Base-by-base conservation (phyloP, 2,888 invertebrate species). In the Penaeus monodon region DNA sequence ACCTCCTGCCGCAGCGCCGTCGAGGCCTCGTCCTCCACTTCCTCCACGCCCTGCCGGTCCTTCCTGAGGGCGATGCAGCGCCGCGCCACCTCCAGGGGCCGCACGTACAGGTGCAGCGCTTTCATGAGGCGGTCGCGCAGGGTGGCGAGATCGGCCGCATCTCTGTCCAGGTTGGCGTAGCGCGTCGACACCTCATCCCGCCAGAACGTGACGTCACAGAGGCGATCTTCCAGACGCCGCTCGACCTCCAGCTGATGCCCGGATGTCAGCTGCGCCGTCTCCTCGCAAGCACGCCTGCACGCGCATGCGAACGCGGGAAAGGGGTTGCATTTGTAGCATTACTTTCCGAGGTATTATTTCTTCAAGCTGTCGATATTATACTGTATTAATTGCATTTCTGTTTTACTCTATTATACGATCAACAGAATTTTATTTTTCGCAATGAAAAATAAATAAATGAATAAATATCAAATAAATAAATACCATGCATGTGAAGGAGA, bases 21-120 rank as follows among this genome's bases (percentile, higher is more conserved):
- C n/a, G 86, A 82, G 24, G 76, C 88, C 74, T 88, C 88, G 64
- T 88, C 88, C 57, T 88, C 88, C 44, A 88, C 88, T 17, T 86
- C 86, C 74, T 88, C 88, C 33, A 88, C 86, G 20, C 88, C 88
- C 24, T 68, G 65, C 7, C 88, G 79, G 22, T 44, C 85, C 4
- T 70, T 65, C 64, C 88, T 88, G 81, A 68, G 3, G 27, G 29
- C 68, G 68, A 68, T 68, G 68, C 87, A 83, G 64, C 83, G 70
- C 14, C 73, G 74, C 20, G 87, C 87, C 22, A 87, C 87, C 38
- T 83, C 63, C 24, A 87, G 73, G 24, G 87, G 87, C 10, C 79
- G 79, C 8, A 74, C 27, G 82, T 87, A 87, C 20, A 83, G 79
- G 29, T 87, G 70, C 22, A 65, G 78, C n/a, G 87, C 87, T n/a